These are phyloP conservation scores for Harpagifer antarcticus DNA, from an alignment of 2,797 vertebrate genomes.

Conservation along the genomic window DNA sequence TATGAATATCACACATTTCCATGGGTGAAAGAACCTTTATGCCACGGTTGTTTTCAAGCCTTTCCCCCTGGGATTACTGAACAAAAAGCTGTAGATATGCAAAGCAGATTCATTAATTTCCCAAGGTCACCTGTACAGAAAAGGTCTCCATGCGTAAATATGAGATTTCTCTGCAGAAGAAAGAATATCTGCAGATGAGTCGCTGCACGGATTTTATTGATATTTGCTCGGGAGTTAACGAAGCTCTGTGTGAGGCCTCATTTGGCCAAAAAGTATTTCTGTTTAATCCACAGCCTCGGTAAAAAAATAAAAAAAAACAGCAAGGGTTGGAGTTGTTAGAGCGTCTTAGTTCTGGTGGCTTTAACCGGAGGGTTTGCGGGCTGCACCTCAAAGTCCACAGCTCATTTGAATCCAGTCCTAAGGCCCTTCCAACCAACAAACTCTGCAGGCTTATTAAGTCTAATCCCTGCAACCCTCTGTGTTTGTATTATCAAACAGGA, in stretches of 20 bases:
- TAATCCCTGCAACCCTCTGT: slow-evolving; percentile 61
- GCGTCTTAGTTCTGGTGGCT: slow-evolving; percentile 78
- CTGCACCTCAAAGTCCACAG: slow-evolving; percentile 59
- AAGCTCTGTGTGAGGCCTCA: slow-evolving; percentile 52
- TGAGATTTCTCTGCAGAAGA: slow-evolving; percentile 33
- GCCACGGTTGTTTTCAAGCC: slow-evolving; percentile 39
- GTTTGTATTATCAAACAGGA: slow-evolving; percentile 62
- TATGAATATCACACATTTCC: slow-evolving; percentile 20
- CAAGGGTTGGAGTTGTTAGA: slow-evolving; percentile 64
- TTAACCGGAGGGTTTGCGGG: slow-evolving; percentile 50
- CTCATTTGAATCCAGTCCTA: slow-evolving; percentile 60
- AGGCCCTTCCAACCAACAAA: slow-evolving; percentile 46
- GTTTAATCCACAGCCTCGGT: slow-evolving; percentile 57
- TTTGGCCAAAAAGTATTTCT: slow-evolving; percentile 60
- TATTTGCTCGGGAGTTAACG: slow-evolving; percentile 69
- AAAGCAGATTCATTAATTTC: slow-evolving; percentile 74
- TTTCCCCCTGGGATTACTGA: slow-evolving; percentile 42
- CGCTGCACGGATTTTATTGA: slow-evolving; percentile 45
- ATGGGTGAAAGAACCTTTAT: slow-evolving; percentile 32
- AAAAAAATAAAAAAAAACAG: slow-evolving; percentile 2
- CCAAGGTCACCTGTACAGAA: slow-evolving; percentile 65
- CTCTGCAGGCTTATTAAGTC: slow-evolving; percentile 57
- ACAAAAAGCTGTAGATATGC: slow-evolving; percentile 72
- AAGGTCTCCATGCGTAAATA: slow-evolving; percentile 29
- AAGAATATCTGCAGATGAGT: slow-evolving; percentile 15